Evolutionary conservation across 2,888 invertebrate species (phyloP), one percentile per base, ranked within the genome.

Genomic region (Drosophila prostipennis): DNA sequence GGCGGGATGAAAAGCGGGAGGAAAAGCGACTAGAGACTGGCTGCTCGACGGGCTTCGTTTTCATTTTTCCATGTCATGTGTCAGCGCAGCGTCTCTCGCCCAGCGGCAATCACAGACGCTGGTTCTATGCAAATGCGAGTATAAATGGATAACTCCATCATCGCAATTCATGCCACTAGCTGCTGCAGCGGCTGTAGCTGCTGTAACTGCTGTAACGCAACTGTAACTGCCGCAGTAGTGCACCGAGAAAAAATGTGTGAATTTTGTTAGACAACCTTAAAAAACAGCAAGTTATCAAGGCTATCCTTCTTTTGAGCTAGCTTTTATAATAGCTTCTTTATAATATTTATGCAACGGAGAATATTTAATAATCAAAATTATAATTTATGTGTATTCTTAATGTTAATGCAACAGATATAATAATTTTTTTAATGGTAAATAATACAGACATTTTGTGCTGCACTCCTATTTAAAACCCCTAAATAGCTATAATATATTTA

Each of bases 81-180:
- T 89, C 87, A 81, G 89, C 79, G 81, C 80, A 78, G 80, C 74
- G 78, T 80, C 86, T 83, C 83, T 63, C 83, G 86, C 74, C 87
- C 68, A 79, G 74, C 85, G 83, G 88, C 82, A 82, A 82, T 82
- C 81, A 87, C 78, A 80, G 88, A 74, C 80, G 77, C 74, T 59
- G 87, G 60, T 76, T 74, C 76, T 81, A 87, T 89, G 89, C 84
- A 87, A 87, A 87, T 87, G 87, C 72, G 69, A 79, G 82, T 77
- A 85, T 85, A 89, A 87, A 86, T 87, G 89, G 89, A 87, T 88
- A 89, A 86, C 89, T 89, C 87, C 87, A 87, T 89, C 89, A 87
- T 84, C 81, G 76, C 79, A 85, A 83, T 88, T 84, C 84, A 83
- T 88, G 80, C 85, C 65, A 61, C 64, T 63, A 29, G 70, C 37